Conservation (phyloP, 2,888 invertebrate species). For the Falcaria lacertinaria region DNA sequence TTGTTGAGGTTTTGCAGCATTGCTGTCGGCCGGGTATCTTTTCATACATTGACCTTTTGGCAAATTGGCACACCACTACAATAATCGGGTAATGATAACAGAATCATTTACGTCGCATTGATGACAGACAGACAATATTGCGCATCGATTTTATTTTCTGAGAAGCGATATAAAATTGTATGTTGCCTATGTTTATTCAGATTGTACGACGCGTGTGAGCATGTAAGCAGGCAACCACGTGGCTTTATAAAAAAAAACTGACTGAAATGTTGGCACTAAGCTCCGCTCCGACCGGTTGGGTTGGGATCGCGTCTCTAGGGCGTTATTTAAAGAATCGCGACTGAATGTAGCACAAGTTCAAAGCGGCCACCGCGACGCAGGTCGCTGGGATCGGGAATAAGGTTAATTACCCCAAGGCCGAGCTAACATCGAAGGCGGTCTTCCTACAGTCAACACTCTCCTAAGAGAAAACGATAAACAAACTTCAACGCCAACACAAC, state of each 20-base stretch:
- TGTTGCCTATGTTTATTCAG: background rate
- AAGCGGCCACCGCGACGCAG: conserved; percentile 47
- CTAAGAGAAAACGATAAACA: conserved; percentile 36
- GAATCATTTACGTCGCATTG: background rate
- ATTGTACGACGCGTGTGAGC: conserved; percentile 18
- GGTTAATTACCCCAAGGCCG: conserved; percentile 73
- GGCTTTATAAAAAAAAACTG: conserved; percentile 43
- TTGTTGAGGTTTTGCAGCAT: background rate
- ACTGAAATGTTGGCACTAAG: conserved; percentile 65
- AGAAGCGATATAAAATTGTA: background rate
- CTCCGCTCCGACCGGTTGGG: conserved; percentile 31
- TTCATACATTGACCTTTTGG: conserved; percentile 1
- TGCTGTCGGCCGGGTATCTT: background rate
- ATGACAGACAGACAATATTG: background rate
- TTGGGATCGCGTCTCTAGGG: conserved; percentile 42
- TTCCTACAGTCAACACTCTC: background rate
- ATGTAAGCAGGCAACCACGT: conserved; percentile 41
- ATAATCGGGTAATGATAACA: background rate
- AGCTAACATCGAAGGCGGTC: conserved; percentile 27
- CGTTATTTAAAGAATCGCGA: conserved; percentile 64
- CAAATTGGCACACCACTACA: background rate
- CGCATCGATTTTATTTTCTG: background rate
- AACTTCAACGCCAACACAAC: conserved; percentile 33
- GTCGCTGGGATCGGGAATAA: conserved; percentile 49
- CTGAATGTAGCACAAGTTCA: conserved; percentile 74